These are phyloP conservation scores for Zosterops borbonicus DNA, from an alignment of 2,113 vertebrate species.

Conservation along the genomic window DNA sequence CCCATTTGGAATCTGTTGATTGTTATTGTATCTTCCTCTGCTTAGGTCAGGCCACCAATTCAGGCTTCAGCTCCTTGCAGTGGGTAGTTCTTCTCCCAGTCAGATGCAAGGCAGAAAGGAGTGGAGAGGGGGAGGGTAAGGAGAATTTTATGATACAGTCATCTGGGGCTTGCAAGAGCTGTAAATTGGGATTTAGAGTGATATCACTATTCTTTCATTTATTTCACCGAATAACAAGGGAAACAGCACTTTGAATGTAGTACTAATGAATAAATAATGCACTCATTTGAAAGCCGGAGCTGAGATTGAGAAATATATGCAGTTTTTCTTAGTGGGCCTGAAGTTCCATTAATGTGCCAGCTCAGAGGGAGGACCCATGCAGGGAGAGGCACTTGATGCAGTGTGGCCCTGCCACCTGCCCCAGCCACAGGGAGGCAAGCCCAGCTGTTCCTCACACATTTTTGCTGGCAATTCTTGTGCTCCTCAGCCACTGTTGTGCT, in stretches of 20 bases:
- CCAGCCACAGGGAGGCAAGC: neutral
- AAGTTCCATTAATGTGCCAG: neutral
- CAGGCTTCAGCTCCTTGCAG: neutral
- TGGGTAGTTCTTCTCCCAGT: neutral
- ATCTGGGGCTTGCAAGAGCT: neutral
- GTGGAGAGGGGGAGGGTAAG: neutral
- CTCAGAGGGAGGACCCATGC: neutral
- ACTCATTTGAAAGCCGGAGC: constrained; percentile 32
- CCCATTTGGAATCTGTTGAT: neutral
- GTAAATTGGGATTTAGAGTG: constrained; percentile 42
- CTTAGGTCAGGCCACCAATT: neutral
- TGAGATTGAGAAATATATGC: constrained; percentile 18
- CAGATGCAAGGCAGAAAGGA: neutral
- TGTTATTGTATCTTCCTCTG: neutral
- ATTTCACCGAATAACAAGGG: constrained; percentile 53
- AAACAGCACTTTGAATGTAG: constrained; percentile 17
- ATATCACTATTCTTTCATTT: constrained; percentile 57
- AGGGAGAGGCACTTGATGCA: neutral
- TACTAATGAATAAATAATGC: constrained; percentile 67
- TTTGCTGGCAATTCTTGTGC: neutral
- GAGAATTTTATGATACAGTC: neutral
- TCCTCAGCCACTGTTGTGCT: fast-evolving
- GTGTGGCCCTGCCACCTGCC: neutral
- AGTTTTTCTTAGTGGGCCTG: neutral
- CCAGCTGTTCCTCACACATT: neutral